phyloP scores from a whole-genome alignment of 2,888 invertebrate species.

The Agonopterix subpropinquella region DNA sequence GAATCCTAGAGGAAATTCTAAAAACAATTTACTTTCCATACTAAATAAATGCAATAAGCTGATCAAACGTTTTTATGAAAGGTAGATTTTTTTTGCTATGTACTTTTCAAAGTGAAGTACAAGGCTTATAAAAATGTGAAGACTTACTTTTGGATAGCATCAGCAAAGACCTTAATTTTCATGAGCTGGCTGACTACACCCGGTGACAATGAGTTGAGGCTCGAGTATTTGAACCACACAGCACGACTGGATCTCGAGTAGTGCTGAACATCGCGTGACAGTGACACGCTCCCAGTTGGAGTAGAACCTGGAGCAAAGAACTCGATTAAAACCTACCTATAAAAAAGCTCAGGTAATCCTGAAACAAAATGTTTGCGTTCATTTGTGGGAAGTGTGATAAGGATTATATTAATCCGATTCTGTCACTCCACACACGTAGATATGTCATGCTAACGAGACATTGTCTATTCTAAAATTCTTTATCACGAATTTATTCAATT shows the following conservation, averaged over 20 bases:
- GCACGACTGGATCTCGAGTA: constrained; percentile 80
- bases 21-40: too few relatives aligned
- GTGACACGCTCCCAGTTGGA: constrained; percentile 44
- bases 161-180: constrained; percentile 68
- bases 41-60: too few relatives aligned
- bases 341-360: neutral
- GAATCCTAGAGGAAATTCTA: too few relatives aligned
- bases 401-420: neutral
- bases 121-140: neutral
- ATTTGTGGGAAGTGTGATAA: neutral
- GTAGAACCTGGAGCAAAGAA: constrained; percentile 37
- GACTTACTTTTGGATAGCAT: constrained; percentile 39
- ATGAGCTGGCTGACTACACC: constrained; percentile 77
- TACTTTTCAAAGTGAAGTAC: too few relatives aligned
- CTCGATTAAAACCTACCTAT: neutral
- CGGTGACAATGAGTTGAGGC: constrained; percentile 80
- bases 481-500: neutral
- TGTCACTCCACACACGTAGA: neutral
- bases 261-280: constrained; percentile 73
- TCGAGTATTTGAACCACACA: constrained; percentile 82
- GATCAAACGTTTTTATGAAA: too few relatives aligned
- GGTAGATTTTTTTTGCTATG: too few relatives aligned
- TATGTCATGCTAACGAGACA: neutral
- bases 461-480: neutral
- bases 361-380: neutral